Evolutionary conservation across 2,888 invertebrate species (phyloP), one percentile per base, ranked within the genome.

Genomic region (Aethes cnicana): DNA sequence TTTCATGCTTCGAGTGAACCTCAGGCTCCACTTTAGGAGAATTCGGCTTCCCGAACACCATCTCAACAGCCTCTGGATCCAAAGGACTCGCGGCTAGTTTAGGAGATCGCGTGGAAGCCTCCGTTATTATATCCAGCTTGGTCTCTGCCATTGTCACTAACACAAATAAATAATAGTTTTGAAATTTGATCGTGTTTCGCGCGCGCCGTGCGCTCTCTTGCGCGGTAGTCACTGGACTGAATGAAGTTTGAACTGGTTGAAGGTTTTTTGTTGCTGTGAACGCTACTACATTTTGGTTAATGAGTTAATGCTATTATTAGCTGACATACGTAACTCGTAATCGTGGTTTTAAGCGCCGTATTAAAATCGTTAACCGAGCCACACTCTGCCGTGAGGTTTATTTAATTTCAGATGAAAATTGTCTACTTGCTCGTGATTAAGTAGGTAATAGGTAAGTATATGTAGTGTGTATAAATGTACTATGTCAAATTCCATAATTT

Each of bases 11-110:
- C 6, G 61, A 30, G 41, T 72, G 73, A 4, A 69, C 60, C 36
- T 68, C 72, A 1, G 66, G 67, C n/a, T 49, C 57, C 4, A 54
- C 55, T 26, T 71, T 73, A 3, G 69, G 64, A 0, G 71, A 62
- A 8, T 57, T 57, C 3, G 78, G 72, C 5, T 59, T 76, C 0
- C 85, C 84, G 50, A 86, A 87, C 47, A 87, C 69, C 72, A 71
- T 73, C 35, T 82, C 82, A 0, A 87, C 61, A 4, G 72, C 76
- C 14, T 74, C 72, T 18, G 69, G 46, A 30, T 84, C 75, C 37
- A 72, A 12, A 4, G 62, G 44, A 37, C 63, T 67, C n/a, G n/a
- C n/a, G 2, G 56, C 59, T 25, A 60, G 46, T 39, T 55, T 61
- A 5, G 54, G 55, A 1, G 54, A 23, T 23, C 61, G 57, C 46